Percentiles rank a stretch among this genome's conserved stretches.
Conservation (phyloP, 2,888 invertebrate species). For the Macrosiphum euphorbiae region DNA sequence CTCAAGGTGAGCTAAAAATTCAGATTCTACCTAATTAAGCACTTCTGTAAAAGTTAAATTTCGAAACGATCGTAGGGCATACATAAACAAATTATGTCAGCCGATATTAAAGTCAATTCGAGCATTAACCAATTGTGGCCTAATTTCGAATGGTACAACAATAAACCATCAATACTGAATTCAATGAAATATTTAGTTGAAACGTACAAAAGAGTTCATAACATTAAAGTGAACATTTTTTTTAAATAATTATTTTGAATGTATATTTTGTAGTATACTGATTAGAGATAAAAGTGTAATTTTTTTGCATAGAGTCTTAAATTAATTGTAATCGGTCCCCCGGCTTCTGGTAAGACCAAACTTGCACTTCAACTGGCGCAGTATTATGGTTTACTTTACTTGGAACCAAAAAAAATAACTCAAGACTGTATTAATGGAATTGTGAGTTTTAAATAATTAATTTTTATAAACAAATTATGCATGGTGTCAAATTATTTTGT, state of each 20-base stretch:
- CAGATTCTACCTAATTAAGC: background rate
- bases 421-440: background rate
- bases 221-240: background rate
- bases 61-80: background rate
- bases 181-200: slow-evolving; percentile 32
- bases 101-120: slow-evolving; percentile 7
- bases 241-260: background rate
- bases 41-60: background rate
- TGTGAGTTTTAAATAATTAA: slow-evolving; percentile 1
- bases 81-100: slow-evolving; percentile 26
- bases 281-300: background rate
- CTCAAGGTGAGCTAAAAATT: background rate
- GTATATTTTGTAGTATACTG: background rate
- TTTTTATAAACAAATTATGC: background rate
- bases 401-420: slow-evolving; percentile 15
- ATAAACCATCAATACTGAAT: background rate
- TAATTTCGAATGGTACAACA: slow-evolving; percentile 41
- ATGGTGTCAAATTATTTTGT: background rate
- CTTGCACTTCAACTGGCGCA: background rate
- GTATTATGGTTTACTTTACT: background rate
- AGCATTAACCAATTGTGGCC: slow-evolving; percentile 39
- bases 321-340: slow-evolving; percentile 39
- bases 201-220: slow-evolving; percentile 20
- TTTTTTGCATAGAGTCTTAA: slow-evolving; percentile 24
- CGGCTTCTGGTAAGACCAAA: slow-evolving; percentile 20